These are phyloP conservation scores for Tiliacea aurago DNA, from an alignment of 2,888 invertebrate species.

Conservation along the genomic window DNA sequence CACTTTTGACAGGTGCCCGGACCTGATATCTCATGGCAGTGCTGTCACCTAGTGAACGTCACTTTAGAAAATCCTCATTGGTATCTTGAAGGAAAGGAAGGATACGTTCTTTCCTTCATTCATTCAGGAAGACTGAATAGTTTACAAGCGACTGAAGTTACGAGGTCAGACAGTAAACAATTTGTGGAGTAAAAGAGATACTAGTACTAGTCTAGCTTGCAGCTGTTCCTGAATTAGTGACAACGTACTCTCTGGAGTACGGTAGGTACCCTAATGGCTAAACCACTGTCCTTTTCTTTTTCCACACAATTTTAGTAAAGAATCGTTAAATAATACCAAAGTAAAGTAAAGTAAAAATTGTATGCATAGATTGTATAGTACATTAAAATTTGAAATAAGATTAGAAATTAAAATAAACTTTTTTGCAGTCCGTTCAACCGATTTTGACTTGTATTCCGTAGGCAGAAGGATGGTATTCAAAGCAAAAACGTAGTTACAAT, in stretches of 20 bases:
- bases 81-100: not conserved
- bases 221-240: constrained; percentile 36
- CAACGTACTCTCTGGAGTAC: not conserved
- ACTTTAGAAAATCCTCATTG: too few relatives aligned
- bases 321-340: not conserved
- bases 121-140: constrained; percentile 28
- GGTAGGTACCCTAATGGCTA: not conserved
- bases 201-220: not conserved
- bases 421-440: too few relatives aligned
- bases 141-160: constrained; percentile 31
- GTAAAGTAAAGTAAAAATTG: too few relatives aligned
- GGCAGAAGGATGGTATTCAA: too few relatives aligned
- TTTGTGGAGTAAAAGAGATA: constrained; percentile 20
- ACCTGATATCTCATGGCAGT: too few relatives aligned
- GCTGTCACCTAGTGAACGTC: too few relatives aligned
- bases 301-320: not conserved
- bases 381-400: too few relatives aligned
- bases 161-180: constrained; percentile 32
- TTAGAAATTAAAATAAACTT: too few relatives aligned
- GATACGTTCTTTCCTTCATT: not conserved
- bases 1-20: too few relatives aligned
- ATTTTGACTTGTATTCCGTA: too few relatives aligned
- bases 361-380: too few relatives aligned
- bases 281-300: not conserved
- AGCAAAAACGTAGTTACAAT: too few relatives aligned